Conservation (phyloP, 1,140 invertebrate species). For the Parapsyche elsis region DNA sequence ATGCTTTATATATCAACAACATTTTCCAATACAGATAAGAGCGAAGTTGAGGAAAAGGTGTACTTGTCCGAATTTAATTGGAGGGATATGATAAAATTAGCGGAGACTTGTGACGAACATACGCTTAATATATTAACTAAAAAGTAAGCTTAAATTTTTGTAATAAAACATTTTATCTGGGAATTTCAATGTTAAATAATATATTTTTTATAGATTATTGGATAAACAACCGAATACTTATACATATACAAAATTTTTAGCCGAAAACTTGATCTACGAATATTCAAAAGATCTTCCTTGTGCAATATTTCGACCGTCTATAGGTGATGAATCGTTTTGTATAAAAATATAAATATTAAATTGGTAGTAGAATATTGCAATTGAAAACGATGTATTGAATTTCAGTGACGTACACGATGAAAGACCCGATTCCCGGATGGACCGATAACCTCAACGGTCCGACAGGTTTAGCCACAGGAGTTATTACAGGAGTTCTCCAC, state of each 20-base stretch:
- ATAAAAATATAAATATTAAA: background rate
- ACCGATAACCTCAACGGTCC: conserved; percentile 93
- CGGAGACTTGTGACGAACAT: conserved; percentile 23
- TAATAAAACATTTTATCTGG: background rate
- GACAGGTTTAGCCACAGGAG: conserved; percentile 84
- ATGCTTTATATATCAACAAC: conserved; percentile 27
- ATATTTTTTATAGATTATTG: conserved; percentile 22
- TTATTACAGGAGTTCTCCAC: conserved; percentile 88
- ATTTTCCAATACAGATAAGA: conserved; percentile 4
- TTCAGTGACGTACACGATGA: conserved; percentile 73
- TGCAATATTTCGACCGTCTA: conserved; percentile 92
- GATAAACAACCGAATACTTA: conserved; percentile 89
- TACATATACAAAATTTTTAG: conserved; percentile 86
- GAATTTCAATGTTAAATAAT: no score
- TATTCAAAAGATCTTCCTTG: conserved; percentile 76
- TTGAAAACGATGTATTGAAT: background rate
- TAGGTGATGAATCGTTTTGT: conserved; percentile 68
- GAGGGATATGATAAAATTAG: conserved; percentile 16
- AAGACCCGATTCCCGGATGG: conserved; percentile 77
- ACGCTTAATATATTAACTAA: conserved; percentile 18
- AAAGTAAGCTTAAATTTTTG: conserved; percentile 23
- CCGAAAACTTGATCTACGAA: conserved; percentile 78
- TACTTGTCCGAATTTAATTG: background rate
- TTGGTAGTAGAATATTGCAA: background rate
- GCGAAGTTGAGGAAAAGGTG: conserved; percentile 14